Base-by-base conservation (phyloP, 1,140 invertebrate species). In the Aphidius gifuensis region DNA sequence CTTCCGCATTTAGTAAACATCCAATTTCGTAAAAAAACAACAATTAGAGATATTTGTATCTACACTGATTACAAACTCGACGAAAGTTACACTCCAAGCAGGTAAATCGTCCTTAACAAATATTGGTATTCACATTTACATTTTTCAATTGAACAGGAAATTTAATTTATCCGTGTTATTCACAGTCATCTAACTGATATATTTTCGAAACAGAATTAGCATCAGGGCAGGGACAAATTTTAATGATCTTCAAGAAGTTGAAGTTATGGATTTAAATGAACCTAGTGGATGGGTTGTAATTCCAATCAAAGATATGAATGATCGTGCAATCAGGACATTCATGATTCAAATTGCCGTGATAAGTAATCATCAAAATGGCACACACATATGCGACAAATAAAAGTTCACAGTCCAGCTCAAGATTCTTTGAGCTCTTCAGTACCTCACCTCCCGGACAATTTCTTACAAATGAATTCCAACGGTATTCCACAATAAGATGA, bases 361-460 rank as follows among this genome's bases (percentile, higher is more conserved):
- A 9, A 96, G 94, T 62, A 99, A 99, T 81, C 97, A 99, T 82
- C 97, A 99, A 78, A 98, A 98, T 83, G 97, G 97, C 11, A 99
- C 72, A 99, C 97, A 7, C 97, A 99, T 76, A 92, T 99, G 84
- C 85, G 97, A 53, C 94, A 98, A 80, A 97, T 99, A 51, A 94
- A 96, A 80, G 90, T 99, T 53, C 93, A 98, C 76, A 95, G 95
- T 47, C 95, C 96, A 0, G 89, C 92, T 8, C 89, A 96, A 75
- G 86, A 89, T 64, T 75, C 79, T 60, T 77, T 84, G 23, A 86
- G 87, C 58, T 86, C 88, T 62, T 85, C 92, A 67, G 85, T 88
- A 8, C 80, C 90, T 38, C 87, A 90, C 68, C 85, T 89, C 61
- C 89, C 65, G 87, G 86, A 38, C 88, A 88, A 69, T 95, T 94